Evolutionary conservation across 2,113 vertebrate genomes (phyloP).

Genomic region (Seriola rivoliana): DNA sequence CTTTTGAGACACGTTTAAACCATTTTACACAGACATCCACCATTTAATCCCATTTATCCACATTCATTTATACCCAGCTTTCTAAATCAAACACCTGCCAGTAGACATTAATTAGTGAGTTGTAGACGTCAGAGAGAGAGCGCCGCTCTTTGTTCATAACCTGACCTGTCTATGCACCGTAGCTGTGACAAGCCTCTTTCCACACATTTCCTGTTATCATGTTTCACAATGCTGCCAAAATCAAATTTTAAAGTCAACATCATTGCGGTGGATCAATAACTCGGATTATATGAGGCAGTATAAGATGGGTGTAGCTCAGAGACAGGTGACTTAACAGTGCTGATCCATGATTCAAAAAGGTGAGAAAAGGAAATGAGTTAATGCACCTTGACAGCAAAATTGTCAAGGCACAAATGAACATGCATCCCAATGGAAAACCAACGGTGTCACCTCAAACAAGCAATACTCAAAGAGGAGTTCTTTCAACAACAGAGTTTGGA

Average conservation of each 20-base stretch:
- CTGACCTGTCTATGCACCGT: not conserved
- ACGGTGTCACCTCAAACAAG: not conserved
- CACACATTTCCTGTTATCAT: slow-evolving; percentile 29
- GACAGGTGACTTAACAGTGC: not conserved
- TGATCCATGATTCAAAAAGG: not conserved
- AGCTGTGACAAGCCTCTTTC: slow-evolving; percentile 36
- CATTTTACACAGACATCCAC: not conserved
- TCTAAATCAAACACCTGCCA: slow-evolving; percentile 1
- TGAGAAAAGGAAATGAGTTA: not conserved
- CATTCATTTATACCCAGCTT: not conserved
- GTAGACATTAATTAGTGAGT: not conserved
- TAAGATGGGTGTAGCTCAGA: not conserved
- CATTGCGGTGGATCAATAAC: not conserved
- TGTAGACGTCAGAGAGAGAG: not conserved
- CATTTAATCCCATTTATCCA: not conserved
- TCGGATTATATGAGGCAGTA: not conserved
- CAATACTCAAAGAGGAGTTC: too few relatives aligned
- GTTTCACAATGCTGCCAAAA: slow-evolving; percentile 42
- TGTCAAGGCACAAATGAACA: not conserved
- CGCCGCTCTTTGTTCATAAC: slow-evolving; percentile 6
- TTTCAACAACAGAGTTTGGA: not conserved
- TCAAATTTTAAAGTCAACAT: slow-evolving; percentile 27
- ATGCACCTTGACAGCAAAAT: not conserved
- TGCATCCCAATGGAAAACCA: not conserved
- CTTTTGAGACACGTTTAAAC: slow-evolving; percentile 6